Percentiles rank a stretch among this genome's conserved stretches.
These are phyloP conservation scores for Sinelater perroti DNA, from an alignment of 2,888 invertebrate species.

Conservation along the genomic window DNA sequence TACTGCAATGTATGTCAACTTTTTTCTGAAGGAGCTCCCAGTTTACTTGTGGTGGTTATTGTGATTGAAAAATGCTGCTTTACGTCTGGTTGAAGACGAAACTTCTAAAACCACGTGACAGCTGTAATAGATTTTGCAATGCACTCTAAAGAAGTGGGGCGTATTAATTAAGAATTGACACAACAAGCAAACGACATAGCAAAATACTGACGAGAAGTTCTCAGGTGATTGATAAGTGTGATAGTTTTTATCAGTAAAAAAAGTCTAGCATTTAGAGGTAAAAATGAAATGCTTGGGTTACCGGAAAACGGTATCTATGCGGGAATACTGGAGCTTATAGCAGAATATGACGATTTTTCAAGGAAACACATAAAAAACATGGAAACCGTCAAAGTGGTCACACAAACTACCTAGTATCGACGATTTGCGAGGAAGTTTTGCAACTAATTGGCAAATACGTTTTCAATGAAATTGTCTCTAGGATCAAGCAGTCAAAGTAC, in stretches of 20 bases:
- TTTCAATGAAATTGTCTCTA: slow-evolving; percentile 29
- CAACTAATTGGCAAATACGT: slow-evolving; percentile 22
- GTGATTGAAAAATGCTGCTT: too few relatives aligned
- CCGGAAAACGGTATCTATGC: slow-evolving; percentile 41
- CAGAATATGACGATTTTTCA: slow-evolving; percentile 37
- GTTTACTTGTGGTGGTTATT: too few relatives aligned
- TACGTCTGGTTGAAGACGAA: slow-evolving; percentile 33
- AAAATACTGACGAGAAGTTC: slow-evolving; percentile 42
- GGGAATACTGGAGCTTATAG: slow-evolving; percentile 40
- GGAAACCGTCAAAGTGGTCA: slow-evolving; percentile 3
- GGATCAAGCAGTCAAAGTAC: slow-evolving; percentile 37
- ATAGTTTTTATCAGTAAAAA: slow-evolving; percentile 40
- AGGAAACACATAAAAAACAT: background rate
- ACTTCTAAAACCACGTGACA: slow-evolving; percentile 8
- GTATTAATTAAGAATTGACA: background rate
- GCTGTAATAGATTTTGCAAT: background rate
- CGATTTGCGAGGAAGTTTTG: background rate
- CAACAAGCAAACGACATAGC: background rate
- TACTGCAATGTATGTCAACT: slow-evolving; percentile 39
- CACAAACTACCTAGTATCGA: slow-evolving; percentile 5
- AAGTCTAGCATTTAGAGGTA: slow-evolving; percentile 40
- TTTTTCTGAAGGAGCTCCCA: slow-evolving; percentile 9
- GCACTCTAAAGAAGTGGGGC: background rate
- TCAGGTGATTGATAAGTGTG: slow-evolving; percentile 39
- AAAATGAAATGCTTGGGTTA: slow-evolving; percentile 40